These are phyloP conservation scores for Cecidostiba fungosa DNA, from an alignment of 2,888 invertebrate species.

Conservation along the genomic window DNA sequence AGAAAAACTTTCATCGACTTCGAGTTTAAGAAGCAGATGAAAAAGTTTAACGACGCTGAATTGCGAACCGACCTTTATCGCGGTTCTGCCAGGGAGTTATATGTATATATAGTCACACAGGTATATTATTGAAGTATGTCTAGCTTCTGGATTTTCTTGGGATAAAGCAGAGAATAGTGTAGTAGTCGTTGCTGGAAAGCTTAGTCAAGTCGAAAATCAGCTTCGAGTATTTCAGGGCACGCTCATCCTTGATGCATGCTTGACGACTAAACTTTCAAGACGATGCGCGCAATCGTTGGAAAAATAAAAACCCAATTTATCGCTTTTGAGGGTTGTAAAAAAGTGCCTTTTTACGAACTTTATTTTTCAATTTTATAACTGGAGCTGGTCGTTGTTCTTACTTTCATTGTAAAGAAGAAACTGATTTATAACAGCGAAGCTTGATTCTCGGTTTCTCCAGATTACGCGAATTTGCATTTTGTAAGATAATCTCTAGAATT, in stretches of 20 bases:
- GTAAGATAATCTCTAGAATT: neutral
- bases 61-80: conserved; percentile 53
- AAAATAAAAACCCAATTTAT: conserved; percentile 52
- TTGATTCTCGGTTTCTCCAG: no score
- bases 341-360: conserved; percentile 22
- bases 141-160: conserved; percentile 66
- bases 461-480: neutral
- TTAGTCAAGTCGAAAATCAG: conserved; percentile 25
- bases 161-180: conserved; percentile 60
- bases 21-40: conserved; percentile 72
- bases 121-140: conserved; percentile 22
- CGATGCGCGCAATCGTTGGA: neutral
- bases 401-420: neutral
- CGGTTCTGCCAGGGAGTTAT: neutral
- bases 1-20: conserved; percentile 75
- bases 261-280: conserved; percentile 61
- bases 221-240: conserved; percentile 52
- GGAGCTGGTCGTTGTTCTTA: conserved; percentile 25
- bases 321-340: conserved; percentile 36
- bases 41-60: conserved; percentile 75
- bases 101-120: neutral
- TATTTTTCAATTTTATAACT: conserved; percentile 42
- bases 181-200: neutral
- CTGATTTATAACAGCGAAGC: conserved; percentile 19
- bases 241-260: conserved; percentile 58